These are phyloP conservation scores for Taurulus bubalis DNA, from an alignment of 2,113 vertebrate genomes.

Conservation along the genomic window DNA sequence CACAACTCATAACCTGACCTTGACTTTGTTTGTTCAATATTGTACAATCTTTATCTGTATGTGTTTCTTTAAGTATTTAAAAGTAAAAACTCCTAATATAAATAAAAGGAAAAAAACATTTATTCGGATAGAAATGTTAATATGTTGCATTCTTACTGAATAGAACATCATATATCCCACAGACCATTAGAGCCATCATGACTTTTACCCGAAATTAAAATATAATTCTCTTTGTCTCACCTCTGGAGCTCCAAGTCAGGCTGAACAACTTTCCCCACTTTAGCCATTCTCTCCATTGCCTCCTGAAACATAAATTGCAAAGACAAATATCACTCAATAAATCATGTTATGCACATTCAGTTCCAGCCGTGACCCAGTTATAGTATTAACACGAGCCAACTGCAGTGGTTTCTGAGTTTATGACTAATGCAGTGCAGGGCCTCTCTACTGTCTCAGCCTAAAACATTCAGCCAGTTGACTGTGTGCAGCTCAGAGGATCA, in stretches of 20 bases:
- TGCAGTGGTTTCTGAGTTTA: constrained; percentile 21
- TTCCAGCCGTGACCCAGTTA: constrained; percentile 54
- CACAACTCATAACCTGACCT: not conserved
- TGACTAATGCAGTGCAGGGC: constrained; percentile 53
- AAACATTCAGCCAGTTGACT: constrained; percentile 38
- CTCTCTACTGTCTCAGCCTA: constrained; percentile 49
- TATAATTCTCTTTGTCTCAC: constrained; percentile 72
- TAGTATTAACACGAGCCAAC: constrained; percentile 18
- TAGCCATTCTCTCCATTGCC: constrained; percentile 94
- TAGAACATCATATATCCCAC: not conserved
- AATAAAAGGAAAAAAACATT: not conserved
- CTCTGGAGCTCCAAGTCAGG: constrained; percentile 86
- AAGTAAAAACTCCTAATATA: not conserved
- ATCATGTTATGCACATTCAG: constrained; percentile 30
- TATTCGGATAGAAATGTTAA: not conserved
- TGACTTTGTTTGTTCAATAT: not conserved
- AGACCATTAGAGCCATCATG: not conserved
- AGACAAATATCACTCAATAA: constrained; percentile 44
- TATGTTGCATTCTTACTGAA: not conserved
- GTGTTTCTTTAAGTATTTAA: not conserved
- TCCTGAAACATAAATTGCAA: constrained; percentile 84
- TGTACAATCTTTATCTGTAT: not conserved
- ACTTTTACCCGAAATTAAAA: not conserved
- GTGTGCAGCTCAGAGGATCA: constrained; percentile 59
- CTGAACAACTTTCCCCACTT: constrained; percentile 88